These are phyloP conservation scores for Prinia subflava DNA, from an alignment of 2,113 vertebrate genomes.

Conservation along the genomic window DNA sequence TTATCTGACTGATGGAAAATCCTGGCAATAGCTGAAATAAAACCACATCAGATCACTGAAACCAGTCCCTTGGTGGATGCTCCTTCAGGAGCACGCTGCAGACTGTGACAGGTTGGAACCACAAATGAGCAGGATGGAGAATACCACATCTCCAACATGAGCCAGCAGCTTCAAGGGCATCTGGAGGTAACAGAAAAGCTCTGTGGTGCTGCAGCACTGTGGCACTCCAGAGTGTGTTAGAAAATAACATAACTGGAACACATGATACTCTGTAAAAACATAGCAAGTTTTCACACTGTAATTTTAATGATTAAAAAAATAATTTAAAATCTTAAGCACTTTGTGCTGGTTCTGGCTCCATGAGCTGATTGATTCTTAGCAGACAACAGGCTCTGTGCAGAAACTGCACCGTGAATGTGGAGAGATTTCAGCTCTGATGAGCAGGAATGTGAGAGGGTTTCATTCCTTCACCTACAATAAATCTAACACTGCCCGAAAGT, in stretches of 20 bases:
- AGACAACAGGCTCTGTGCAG: background rate
- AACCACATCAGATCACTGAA: background rate
- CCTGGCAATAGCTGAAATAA: constrained; percentile 4
- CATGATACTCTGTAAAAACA: background rate
- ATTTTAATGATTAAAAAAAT: background rate
- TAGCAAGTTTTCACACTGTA: background rate
- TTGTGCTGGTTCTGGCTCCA: background rate
- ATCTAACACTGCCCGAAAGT: background rate
- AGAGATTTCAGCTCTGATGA: background rate
- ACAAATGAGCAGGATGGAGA: background rate
- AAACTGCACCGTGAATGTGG: background rate
- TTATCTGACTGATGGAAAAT: background rate
- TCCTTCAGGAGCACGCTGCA: background rate
- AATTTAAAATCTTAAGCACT: background rate
- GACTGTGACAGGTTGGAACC: background rate
- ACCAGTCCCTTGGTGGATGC: background rate
- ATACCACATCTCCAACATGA: background rate
- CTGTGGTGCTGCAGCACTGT: constrained; percentile 3
- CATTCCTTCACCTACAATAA: background rate
- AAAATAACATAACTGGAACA: background rate
- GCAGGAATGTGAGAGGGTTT: background rate
- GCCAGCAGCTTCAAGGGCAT: constrained; percentile 48
- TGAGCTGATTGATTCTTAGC: background rate
- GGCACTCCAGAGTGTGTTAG: background rate
- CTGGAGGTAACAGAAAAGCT: constrained; percentile 52